Conservation (phyloP, 2,888 invertebrate species). For the Strigamia transsilvanica region DNA sequence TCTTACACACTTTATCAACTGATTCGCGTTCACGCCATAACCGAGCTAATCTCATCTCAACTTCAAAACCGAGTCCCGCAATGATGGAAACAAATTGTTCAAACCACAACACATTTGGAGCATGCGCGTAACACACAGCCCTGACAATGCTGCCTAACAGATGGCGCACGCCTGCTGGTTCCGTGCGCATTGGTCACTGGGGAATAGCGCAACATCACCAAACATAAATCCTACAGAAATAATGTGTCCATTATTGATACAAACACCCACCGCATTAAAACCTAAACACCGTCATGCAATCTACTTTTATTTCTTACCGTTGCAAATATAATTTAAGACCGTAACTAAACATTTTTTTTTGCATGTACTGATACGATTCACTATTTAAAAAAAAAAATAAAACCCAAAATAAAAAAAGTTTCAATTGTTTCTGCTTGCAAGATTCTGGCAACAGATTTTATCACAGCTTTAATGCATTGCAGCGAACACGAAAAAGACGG, state of each 20-base stretch:
- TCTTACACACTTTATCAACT: constrained; percentile 47
- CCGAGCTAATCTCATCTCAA: constrained; percentile 40
- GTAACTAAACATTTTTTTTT: neutral
- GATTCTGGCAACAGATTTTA: constrained; percentile 49
- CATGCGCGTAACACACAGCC: constrained; percentile 36
- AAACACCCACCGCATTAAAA: neutral
- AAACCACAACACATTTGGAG: constrained; percentile 44
- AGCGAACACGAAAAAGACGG: constrained; percentile 24
- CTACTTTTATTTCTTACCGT: neutral
- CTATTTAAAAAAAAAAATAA: neutral
- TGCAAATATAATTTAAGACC: neutral
- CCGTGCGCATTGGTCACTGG: constrained; percentile 47
- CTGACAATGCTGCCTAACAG: constrained; percentile 36
- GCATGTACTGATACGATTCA: neutral
- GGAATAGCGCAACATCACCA: constrained; percentile 40
- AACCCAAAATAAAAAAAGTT: neutral
- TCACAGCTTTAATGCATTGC: neutral
- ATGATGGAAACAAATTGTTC: constrained; percentile 48
- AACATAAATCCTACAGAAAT: constrained; percentile 34
- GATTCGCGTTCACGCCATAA: constrained; percentile 26
- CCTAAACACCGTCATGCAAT: constrained; percentile 14
- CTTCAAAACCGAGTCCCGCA: constrained; percentile 37
- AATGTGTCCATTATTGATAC: constrained; percentile 49
- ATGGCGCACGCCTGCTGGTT: constrained; percentile 45
- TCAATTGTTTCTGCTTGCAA: constrained; percentile 15